Evolutionary conservation across 64 coral and sea anemone species (phyloP), one percentile per base, ranked within the genome.

Genomic region (Catalaphyllia jardinei): DNA sequence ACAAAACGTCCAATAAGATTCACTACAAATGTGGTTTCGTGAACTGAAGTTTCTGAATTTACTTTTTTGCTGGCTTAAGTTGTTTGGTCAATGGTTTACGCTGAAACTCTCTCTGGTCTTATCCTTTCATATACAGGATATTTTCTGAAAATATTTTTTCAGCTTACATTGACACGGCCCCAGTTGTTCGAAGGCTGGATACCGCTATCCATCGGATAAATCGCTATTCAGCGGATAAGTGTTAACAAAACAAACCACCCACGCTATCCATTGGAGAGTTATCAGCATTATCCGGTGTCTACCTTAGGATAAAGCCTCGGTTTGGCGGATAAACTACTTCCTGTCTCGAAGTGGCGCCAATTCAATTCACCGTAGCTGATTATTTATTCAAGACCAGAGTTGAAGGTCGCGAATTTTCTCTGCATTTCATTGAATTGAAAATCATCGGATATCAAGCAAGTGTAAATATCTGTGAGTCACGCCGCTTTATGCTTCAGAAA

Each of bases 381-480:
- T 72, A 85, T 35, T 85, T 85, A 85, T 85, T 85, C 81, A 85
- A 52, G 67, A 71, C 62, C 24, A 85, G 63, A 71, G 81, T 67
- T 85, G 81, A 64, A 85, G 63, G 81, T 85, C 81, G 81, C 42
- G 81, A 71, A 85, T 85, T 85, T 85, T 85, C 81, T 46, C 10
- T 69, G 81, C 81, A 85, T 71, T 85, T 85, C 81, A 72, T 85
- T 71, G 62, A 85, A 85, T 85, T 85, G 81, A 85, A 85, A 85
- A 85, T 51, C 33, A 69, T 85, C 62, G 39, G 81, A 85, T 85
- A 85, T 85, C 81, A 50, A 51, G 63, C 62, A 22, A 85, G 81
- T 85, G 62, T 67, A 83, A 83, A 83, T 67, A 67, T 67, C 60
- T 67, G 30, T 29, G 62, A 69, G 81, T 85, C 81, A 85, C 81